Conservation (phyloP, 2,888 invertebrate genomes). For the Dasypolia templi region DNA sequence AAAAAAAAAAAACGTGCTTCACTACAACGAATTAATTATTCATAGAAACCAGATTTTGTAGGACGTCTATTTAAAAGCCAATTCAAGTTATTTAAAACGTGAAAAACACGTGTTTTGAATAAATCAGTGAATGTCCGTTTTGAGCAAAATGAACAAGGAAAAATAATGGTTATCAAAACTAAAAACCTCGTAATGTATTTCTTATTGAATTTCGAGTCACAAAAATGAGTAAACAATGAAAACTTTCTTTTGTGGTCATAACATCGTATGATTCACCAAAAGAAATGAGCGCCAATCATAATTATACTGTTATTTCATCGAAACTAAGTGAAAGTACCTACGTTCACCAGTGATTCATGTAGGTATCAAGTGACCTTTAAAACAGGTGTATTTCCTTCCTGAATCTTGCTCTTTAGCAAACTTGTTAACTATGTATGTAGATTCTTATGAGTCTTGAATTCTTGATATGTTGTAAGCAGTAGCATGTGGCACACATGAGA, state of each 20-base stretch:
- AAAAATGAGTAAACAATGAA: background rate
- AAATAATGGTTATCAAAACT: background rate
- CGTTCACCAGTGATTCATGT: conserved; percentile 52
- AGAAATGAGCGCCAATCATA: conserved; percentile 39
- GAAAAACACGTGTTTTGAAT: conserved; percentile 4
- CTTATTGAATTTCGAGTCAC: conserved; percentile 13
- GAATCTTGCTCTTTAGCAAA: conserved; percentile 28
- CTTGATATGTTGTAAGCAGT: background rate
- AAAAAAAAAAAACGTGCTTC: background rate
- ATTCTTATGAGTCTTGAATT: conserved; percentile 14
- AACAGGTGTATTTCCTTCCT: conserved; percentile 65
- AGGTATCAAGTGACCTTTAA: conserved; percentile 54
- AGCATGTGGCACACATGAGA: background rate
- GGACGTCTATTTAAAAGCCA: background rate
- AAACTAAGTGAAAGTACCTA: conserved; percentile 62
- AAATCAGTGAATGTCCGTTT: background rate
- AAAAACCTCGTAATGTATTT: too few species aligned
- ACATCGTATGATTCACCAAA: conserved; percentile 44
- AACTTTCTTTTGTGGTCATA: background rate
- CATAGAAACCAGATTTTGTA: background rate
- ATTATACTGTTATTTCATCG: conserved; percentile 39
- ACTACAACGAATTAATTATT: background rate
- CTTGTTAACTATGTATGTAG: conserved; percentile 34
- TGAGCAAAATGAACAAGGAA: background rate
- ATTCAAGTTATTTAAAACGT: conserved; percentile 1